A percentile compares a stretch with the other conserved stretches of the same genome.
Evolutionary conservation across 2,888 invertebrate species (phyloP).

Genomic region (Hyposoter didymator): DNA sequence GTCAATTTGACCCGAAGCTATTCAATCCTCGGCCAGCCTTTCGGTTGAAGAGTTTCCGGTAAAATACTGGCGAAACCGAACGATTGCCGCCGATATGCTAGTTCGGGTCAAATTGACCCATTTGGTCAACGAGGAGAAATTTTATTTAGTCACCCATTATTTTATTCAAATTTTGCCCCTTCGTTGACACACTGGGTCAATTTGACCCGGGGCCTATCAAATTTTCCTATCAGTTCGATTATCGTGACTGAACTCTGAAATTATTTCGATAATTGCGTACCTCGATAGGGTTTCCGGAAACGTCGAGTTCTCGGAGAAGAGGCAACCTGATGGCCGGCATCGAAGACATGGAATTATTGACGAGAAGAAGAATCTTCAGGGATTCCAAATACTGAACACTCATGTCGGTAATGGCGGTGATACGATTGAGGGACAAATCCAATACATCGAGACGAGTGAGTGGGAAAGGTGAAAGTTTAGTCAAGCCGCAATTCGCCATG

Average conservation of each 20-base stretch:
- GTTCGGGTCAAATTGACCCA: not conserved
- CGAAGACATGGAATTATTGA: slow-evolving; percentile 90
- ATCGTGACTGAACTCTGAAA: no score
- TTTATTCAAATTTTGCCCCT: not conserved
- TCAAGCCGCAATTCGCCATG: slow-evolving; percentile 91
- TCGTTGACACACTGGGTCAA: no score
- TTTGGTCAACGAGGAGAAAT: not conserved
- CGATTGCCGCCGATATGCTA: no score
- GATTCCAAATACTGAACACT: slow-evolving; percentile 89
- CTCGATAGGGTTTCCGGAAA: slow-evolving; percentile 93
- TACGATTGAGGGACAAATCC: slow-evolving; percentile 92
- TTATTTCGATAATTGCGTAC: slow-evolving; percentile 75
- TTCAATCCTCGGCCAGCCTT: no score
- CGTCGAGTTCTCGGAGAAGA: slow-evolving; percentile 90
- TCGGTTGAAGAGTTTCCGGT: no score
- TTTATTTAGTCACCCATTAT: not conserved
- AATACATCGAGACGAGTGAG: slow-evolving; percentile 91
- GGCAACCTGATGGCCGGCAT: slow-evolving; percentile 90
- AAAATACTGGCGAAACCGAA: no score
- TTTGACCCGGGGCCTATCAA: no score
- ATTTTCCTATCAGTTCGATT: not conserved
- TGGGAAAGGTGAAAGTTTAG: slow-evolving; percentile 90
- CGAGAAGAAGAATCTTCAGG: slow-evolving; percentile 90
- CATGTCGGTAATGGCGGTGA: slow-evolving; percentile 89
- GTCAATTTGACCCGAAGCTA: not conserved